phyloP scores from a whole-genome alignment of 2,797 vertebrate genomes.

The Zenarchopterus dispar region DNA sequence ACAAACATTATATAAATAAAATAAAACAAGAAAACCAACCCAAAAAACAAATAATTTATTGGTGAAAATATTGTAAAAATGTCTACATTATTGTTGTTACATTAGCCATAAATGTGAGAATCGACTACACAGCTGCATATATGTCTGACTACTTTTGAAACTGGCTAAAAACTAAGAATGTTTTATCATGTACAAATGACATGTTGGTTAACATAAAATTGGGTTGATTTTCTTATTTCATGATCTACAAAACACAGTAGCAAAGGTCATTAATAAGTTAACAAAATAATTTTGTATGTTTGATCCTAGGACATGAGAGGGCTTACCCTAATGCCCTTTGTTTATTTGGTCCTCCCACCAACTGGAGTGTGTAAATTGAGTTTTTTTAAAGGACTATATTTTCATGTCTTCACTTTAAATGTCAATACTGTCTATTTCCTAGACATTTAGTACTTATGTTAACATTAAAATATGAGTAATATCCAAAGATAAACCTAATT shows the following conservation, averaged over 20 bases:
- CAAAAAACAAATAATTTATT: constrained; percentile 15
- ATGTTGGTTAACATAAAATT: neutral
- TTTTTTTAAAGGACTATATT: too few relatives aligned
- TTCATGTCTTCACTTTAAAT: too few relatives aligned
- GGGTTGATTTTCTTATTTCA: constrained; percentile 51
- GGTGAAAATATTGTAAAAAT: neutral
- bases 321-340: neutral
- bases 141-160: too few relatives aligned
- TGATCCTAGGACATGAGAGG: constrained; percentile 11
- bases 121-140: too few relatives aligned
- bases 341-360: neutral
- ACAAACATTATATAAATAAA: constrained; percentile 54
- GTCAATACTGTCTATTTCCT: too few relatives aligned
- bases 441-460: too few relatives aligned
- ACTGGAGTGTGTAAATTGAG: too few relatives aligned
- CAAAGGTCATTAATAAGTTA: constrained; percentile 12
- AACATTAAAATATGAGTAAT: neutral
- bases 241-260: constrained; percentile 1
- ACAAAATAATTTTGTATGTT: neutral
- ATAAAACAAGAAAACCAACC: constrained; percentile 53
- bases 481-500: neutral
- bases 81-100: too few relatives aligned
- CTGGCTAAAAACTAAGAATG: too few relatives aligned
- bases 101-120: too few relatives aligned
- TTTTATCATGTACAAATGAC: too few relatives aligned